Percentiles rank a stretch among this genome's conserved stretches.
Evolutionary conservation across 2,113 vertebrate species (phyloP).

Genomic region (Malurus alboscapulatus): DNA sequence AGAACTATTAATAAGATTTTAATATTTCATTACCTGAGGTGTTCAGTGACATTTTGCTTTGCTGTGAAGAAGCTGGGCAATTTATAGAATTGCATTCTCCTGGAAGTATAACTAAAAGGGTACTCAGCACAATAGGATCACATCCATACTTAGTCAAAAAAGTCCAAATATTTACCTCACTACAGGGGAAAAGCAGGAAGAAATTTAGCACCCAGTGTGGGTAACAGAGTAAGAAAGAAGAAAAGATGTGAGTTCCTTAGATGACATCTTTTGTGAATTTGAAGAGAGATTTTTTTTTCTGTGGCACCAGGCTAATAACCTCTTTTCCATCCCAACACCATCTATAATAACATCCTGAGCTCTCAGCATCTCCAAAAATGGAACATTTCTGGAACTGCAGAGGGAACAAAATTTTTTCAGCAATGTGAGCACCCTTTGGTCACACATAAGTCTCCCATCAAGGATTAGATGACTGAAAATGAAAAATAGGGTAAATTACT

Average conservation of each 20-base stretch:
- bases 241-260: background rate
- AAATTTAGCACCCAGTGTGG: background rate
- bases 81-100: background rate
- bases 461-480: background rate
- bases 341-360: background rate
- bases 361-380: background rate
- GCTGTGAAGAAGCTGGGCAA: background rate
- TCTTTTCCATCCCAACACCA: background rate
- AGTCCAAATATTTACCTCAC: background rate
- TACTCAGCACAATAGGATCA: background rate
- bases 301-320: background rate
- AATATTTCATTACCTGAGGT: background rate
- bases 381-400: background rate
- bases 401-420: background rate
- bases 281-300: background rate
- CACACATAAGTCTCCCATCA: background rate
- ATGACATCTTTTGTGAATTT: background rate
- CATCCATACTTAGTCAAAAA: background rate
- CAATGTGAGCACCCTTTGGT: background rate
- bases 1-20: background rate
- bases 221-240: background rate
- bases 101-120: background rate
- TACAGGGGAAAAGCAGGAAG: background rate
- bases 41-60: background rate
- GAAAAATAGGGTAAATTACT: background rate